Evolutionary conservation across 2,113 vertebrate genomes (phyloP).

Genomic region (Theristicus caerulescens): DNA sequence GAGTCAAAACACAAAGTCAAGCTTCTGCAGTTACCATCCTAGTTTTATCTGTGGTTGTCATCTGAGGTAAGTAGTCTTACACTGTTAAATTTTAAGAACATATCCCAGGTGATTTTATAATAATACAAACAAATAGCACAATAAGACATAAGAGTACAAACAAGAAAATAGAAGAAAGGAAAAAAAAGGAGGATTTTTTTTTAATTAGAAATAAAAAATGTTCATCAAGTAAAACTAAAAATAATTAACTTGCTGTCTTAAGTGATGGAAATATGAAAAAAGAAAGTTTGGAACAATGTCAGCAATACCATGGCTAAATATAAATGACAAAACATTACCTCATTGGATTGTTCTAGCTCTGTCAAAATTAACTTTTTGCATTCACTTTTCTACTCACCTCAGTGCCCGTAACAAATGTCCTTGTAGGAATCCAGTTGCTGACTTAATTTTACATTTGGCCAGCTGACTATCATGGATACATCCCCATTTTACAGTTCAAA

Average conservation of each 20-base stretch:
- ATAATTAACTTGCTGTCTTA: neutral
- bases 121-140: neutral
- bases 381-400: neutral
- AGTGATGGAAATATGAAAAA: neutral
- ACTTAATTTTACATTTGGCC: neutral
- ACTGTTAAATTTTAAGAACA: neutral
- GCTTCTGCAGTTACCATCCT: neutral
- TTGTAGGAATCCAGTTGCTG: neutral
- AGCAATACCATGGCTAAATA: neutral
- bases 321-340: neutral
- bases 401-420: neutral
- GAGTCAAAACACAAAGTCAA: neutral
- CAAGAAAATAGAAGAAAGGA: neutral
- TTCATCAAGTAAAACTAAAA: neutral
- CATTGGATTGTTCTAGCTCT: neutral
- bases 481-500: neutral
- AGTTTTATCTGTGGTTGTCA: neutral
- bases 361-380: neutral
- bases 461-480: neutral
- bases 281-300: neutral
- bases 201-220: neutral
- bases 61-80: neutral
- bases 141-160: neutral
- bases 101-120: neutral
- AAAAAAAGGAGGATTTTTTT: accelerated